Conservation (phyloP, 2,113 vertebrate species). For the Tapirus terrestris region DNA sequence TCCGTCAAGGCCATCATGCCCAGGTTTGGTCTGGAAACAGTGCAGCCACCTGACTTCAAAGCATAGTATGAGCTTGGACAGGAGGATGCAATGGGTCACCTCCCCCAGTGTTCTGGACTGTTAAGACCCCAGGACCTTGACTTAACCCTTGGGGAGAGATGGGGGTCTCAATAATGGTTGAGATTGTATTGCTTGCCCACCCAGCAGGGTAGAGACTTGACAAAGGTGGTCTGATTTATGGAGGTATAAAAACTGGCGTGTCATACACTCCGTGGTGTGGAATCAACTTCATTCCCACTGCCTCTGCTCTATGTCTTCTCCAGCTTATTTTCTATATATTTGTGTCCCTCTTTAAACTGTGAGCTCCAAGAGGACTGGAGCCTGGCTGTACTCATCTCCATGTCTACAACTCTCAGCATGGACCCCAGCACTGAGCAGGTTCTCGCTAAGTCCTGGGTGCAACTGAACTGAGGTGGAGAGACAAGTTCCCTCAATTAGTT, state of each 20-base stretch:
- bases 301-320: neutral
- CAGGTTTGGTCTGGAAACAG: neutral
- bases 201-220: neutral
- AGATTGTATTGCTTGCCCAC: neutral
- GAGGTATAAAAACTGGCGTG: neutral
- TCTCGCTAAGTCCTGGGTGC: neutral
- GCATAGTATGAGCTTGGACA: no score
- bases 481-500: neutral
- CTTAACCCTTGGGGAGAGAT: neutral
- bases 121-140: neutral
- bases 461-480: neutral
- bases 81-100: neutral
- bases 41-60: neutral
- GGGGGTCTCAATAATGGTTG: neutral
- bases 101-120: neutral
- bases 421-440: neutral
- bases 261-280: rapidly evolving
- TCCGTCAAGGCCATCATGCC: neutral
- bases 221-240: neutral
- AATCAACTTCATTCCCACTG: neutral
- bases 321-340: neutral
- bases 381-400: neutral
- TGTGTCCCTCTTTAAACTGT: neutral
- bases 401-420: no score
- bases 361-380: neutral